Base-by-base conservation (phyloP, 2,113 vertebrate species). In the Ammodytes marinus region DNA sequence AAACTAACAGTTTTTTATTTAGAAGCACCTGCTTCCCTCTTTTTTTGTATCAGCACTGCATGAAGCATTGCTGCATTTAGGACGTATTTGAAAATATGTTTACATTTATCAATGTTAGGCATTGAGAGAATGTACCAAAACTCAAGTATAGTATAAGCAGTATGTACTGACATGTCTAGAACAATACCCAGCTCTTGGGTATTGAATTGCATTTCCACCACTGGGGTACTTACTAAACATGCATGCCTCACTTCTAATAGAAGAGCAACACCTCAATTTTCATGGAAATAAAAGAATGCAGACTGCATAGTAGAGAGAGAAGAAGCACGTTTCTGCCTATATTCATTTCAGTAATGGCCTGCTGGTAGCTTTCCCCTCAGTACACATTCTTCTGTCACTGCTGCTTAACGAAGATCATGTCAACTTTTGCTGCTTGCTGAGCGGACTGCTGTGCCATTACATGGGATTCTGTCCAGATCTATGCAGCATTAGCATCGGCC, bases 361-460 rank as follows among this genome's bases (percentile, higher is more conserved):
- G 63, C 35, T 43, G 17, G 53, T 58, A 40, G 53, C 39, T 46
- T 55, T 57, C 49, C 11, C 17, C 55, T 14, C 42, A 17, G 42
- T 6, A 68, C 50, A 73, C 61, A 45, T 60, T 67, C 71, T 66
- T 55, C 65, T 83, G 60, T n/a, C 63, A 13, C 50, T 50, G n/a
- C 50, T 66, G 50, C 42, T 84, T 49, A 65, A 64, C 12, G 58
- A 58, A 76, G 71, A 74, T 50, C 71, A 45, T 12, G 40, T 80
- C 40, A 85, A 85, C 50, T 45, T 37, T 65, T 19, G 49, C 43
- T 46, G 45, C 37, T 66, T 46, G 72, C 49, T 43, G 68, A 54
- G 58, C 11, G 3, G 57, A 64, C 43, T 13, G 50, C 71, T 63
- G 42, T 14, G 64, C 49, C 19, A n/a, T 35, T 49, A 35, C 50